Percentiles rank a stretch among this genome's conserved stretches.
phyloP scores from a whole-genome alignment of 2,888 invertebrate genomes.

The Muscina levida region DNA sequence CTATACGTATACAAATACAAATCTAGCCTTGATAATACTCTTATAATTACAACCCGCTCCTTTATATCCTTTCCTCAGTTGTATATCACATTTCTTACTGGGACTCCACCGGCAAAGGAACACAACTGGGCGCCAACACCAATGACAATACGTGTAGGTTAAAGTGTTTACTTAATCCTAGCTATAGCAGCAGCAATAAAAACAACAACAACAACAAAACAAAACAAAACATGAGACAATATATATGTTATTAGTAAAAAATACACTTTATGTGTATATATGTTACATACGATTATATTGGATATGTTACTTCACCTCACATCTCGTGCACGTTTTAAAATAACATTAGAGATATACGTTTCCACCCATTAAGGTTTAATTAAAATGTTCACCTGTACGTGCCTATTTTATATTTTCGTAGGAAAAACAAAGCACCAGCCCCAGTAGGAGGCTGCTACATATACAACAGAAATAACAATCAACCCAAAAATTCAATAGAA shows the following conservation, averaged over 20 bases:
- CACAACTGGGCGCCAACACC: no score
- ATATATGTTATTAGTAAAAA: constrained; percentile 38
- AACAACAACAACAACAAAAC: constrained; percentile 18
- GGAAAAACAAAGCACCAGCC: not conserved
- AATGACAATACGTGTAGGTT: constrained; percentile 6
- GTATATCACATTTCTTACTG: no score
- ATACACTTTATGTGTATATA: constrained; percentile 1
- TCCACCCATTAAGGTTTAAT: constrained; percentile 60
- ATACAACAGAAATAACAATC: constrained; percentile 25
- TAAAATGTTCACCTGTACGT: constrained; percentile 62
- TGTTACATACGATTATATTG: no score
- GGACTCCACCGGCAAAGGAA: no score
- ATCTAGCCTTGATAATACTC: no score
- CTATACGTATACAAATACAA: no score
- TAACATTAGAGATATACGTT: constrained; percentile 42
- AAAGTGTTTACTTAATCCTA: constrained; percentile 22
- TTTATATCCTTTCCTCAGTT: no score
- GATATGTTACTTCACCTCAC: not conserved
- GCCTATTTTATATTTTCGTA: constrained; percentile 37
- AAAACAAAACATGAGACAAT: constrained; percentile 26
- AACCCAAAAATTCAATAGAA: constrained; percentile 14
- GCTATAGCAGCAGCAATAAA: constrained; percentile 6
- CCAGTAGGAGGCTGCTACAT: not conserved
- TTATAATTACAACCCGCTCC: no score
- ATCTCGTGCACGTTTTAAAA: constrained; percentile 32